Evolutionary conservation across 2,797 vertebrate species (phyloP).

Genomic region (Caiman crocodilus): DNA sequence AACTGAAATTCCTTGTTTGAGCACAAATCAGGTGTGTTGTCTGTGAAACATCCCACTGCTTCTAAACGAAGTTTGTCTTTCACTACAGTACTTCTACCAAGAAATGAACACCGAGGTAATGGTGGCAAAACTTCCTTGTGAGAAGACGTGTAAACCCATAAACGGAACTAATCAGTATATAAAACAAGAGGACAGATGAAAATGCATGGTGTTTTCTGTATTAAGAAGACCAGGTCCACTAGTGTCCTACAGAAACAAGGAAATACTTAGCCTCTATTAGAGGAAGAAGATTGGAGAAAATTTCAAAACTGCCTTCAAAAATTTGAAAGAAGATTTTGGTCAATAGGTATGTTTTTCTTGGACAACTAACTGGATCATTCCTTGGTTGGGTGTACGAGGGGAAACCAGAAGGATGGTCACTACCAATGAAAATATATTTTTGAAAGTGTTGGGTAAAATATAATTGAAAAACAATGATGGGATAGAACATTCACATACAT

Average conservation of each 20-base stretch:
- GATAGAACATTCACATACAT: background rate
- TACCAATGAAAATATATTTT: background rate
- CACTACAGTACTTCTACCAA: background rate
- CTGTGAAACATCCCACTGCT: background rate
- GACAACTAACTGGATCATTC: background rate
- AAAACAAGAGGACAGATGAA: background rate
- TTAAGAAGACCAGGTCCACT: background rate
- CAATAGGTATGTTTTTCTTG: too few species aligned
- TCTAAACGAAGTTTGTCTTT: background rate
- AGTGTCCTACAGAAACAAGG: background rate
- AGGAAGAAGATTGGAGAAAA: background rate
- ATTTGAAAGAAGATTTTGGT: background rate
- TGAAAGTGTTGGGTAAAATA: background rate
- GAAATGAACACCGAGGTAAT: background rate
- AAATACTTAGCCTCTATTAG: constrained; percentile 7
- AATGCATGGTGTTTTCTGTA: background rate
- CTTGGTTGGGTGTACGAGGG: background rate
- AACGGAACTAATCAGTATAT: background rate
- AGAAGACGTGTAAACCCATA: background rate
- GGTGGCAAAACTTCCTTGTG: background rate
- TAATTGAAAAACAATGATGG: background rate
- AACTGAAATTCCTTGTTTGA: background rate
- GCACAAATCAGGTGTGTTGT: background rate
- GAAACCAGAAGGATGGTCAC: constrained; percentile 18
- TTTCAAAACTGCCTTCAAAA: background rate